Evolutionary conservation across 37 sponge, comb jelly and placozoan genomes (phyloP).

Genomic region (Dysidea cf. avara): DNA sequence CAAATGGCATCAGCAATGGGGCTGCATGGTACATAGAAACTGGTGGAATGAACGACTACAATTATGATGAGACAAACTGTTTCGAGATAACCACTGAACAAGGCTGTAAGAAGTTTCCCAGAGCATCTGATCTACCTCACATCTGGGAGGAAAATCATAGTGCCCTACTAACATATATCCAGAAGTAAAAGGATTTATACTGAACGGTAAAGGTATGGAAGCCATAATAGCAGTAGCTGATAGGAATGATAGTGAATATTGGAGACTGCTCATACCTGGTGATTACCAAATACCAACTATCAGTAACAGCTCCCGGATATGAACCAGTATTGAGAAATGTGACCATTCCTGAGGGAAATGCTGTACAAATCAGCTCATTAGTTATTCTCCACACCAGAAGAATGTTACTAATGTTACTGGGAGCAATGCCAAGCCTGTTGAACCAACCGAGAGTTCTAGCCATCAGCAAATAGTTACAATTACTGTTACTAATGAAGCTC

Average conservation of each 20-base stretch:
- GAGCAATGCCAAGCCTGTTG: no score
- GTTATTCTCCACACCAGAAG: background rate
- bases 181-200: slow-evolving; percentile 82
- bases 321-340: slow-evolving; percentile 6
- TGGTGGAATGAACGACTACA: slow-evolving; percentile 98
- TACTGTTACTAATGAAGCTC: no score
- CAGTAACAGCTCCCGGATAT: slow-evolving; percentile 41
- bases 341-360: slow-evolving; percentile 6
- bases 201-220: slow-evolving; percentile 21
- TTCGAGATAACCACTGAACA: slow-evolving; percentile 96
- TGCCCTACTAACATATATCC: slow-evolving; percentile 70
- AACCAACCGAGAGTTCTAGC: no score
- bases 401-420: no score
- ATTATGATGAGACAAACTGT: slow-evolving; percentile 82
- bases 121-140: slow-evolving; percentile 34
- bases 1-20: slow-evolving; percentile 93
- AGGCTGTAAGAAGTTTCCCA: slow-evolving; percentile 88
- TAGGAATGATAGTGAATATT: slow-evolving; percentile 72
- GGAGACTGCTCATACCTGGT: slow-evolving; percentile 83
- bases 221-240: slow-evolving; percentile 61
- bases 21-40: slow-evolving; percentile 91
- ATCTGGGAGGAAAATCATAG: slow-evolving; percentile 83
- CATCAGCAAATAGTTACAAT: background rate
- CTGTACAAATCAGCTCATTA: slow-evolving; percentile 22
- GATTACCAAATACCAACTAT: slow-evolving; percentile 50